A percentile compares a stretch with the other conserved stretches of the same genome.
phyloP scores from a whole-genome alignment of 2,888 invertebrate species.

The Latrodectus elegans region DNA sequence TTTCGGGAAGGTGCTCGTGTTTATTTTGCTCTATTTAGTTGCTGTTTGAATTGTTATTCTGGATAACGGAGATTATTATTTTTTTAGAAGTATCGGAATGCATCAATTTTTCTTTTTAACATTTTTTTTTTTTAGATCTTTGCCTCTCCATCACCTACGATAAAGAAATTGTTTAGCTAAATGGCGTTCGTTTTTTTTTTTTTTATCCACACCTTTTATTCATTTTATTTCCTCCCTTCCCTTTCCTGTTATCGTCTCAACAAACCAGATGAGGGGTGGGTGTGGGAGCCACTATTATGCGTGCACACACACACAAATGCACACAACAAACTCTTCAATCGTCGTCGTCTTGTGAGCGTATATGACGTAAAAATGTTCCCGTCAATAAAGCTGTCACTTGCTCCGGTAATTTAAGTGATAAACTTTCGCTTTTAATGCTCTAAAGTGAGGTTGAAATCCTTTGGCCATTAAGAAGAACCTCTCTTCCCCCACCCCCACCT shows the following conservation, averaged over 20 bases:
- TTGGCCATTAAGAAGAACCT: constrained; percentile 51
- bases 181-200: background rate
- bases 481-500: background rate
- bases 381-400: constrained; percentile 66
- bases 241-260: background rate
- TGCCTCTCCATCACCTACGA: background rate
- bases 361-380: constrained; percentile 58
- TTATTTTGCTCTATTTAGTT: constrained; percentile 8
- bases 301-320: background rate
- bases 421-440: constrained; percentile 60
- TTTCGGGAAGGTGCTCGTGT: constrained; percentile 9
- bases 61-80: too few species aligned
- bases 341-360: constrained; percentile 9
- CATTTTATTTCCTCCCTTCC: background rate
- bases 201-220: too few species aligned
- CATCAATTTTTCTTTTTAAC: constrained; percentile 3
- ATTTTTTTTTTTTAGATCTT: constrained; percentile 38
- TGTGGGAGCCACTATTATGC: background rate
- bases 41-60: constrained; percentile 26
- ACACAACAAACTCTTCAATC: background rate
- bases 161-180: constrained; percentile 58
- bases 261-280: background rate
- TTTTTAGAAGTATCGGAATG: too few species aligned
- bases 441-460: constrained; percentile 65
- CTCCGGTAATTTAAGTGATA: constrained; percentile 60